Percentiles rank a stretch among this genome's conserved stretches.
phyloP scores from a whole-genome alignment of 2,888 invertebrate genomes.

The Apotomis betuletana region DNA sequence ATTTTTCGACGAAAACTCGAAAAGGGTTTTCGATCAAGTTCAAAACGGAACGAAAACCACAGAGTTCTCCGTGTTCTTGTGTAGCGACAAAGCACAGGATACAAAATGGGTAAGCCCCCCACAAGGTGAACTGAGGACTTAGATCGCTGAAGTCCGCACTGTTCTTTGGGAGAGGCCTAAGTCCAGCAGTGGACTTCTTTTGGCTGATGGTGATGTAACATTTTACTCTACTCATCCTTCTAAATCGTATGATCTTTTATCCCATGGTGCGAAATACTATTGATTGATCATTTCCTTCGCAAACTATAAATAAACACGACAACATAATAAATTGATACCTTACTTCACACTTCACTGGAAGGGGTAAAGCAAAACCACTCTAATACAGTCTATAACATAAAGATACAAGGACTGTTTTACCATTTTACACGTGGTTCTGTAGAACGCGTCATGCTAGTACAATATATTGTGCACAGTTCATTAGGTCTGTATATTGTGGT shows the following conservation, averaged over 20 bases:
- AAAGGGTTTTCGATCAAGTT: no score
- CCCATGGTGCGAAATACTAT: conserved; percentile 23
- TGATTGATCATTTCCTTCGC: conserved; percentile 52
- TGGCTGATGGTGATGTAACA: no score
- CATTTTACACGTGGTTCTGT: neutral
- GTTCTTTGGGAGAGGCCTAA: no score
- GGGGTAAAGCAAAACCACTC: conserved; percentile 47
- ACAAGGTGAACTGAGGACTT: no score
- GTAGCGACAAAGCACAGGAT: no score
- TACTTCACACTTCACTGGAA: conserved; percentile 59
- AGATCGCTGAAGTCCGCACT: no score
- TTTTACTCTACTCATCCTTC: neutral
- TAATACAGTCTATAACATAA: neutral
- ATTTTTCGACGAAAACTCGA: no score
- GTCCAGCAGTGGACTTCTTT: no score
- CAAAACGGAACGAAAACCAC: no score
- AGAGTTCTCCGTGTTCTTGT: no score
- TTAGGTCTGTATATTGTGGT: conserved; percentile 44
- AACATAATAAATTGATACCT: conserved; percentile 56
- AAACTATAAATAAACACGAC: conserved; percentile 43
- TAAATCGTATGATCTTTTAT: conserved; percentile 3
- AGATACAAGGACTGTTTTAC: neutral
- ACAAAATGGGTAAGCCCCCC: no score
- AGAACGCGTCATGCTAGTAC: conserved; percentile 48
- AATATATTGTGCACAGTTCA: conserved; percentile 52